Evolutionary conservation across 2,888 invertebrate genomes (phyloP), one percentile per base, ranked within the genome.

Genomic region (Eupithecia subfuscata): DNA sequence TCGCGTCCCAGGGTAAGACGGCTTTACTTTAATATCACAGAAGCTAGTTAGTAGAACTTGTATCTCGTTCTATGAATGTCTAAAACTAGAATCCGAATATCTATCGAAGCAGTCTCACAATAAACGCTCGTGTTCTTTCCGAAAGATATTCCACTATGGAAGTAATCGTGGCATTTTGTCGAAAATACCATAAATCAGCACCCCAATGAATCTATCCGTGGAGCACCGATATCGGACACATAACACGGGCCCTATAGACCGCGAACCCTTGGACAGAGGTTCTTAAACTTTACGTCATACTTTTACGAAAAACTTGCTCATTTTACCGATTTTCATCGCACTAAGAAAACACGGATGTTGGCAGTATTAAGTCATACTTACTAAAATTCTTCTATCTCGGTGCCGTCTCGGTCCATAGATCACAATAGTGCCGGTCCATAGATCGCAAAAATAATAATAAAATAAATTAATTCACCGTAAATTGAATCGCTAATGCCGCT

Each of bases 161-260:
- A 68, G 43, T 22, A 68, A 68, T 68, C 68, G 68, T 43, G 71
- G 71, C 71, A 48, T 74, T 77, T 77, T 70, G 74, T 69, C 63
- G 37, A 73, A 56, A 73, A 52, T 16, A 43, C 70, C 22, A 74
- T 77, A 77, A 75, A 77, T 77, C 75, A 75, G 70, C 25, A 45
- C 77, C 77, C 73, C 73, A 73, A 75, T 75, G 73, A 75, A 77
- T 75, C 70, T 74, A 77, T 72, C 74, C 71, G 16, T 48, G 65
- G 60, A 60, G 60, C 25, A 14, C 69, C 77, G 64, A 77, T 77
- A 77, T 77, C 74, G 74, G 73, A 71, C 69, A 76, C 73, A 74
- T 73, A 71, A 76, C 74, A 75, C 43, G 30, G 75, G 69, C 56
- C 63, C 63, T 71, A 56, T 64, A 70, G 65, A 75, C 77, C 75